Conservation (phyloP, 2,888 invertebrate species). For the Cosmopolites sordidus region DNA sequence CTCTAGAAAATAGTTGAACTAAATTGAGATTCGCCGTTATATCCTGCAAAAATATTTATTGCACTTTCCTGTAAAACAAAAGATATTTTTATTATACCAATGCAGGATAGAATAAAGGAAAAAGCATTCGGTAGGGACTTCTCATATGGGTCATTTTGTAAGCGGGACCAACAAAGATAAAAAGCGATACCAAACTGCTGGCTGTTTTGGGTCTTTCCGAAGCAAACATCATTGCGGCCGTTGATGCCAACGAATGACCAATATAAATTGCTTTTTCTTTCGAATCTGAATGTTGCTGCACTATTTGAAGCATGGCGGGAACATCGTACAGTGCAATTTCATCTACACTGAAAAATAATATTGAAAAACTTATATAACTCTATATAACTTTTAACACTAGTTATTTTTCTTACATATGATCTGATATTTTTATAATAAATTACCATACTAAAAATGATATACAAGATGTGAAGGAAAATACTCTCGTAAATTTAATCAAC, state of each 20-base stretch:
- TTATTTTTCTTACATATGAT: too few relatives aligned
- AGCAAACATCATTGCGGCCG: conserved; percentile 55
- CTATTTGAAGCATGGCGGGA: conserved; percentile 54
- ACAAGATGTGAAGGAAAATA: too few relatives aligned
- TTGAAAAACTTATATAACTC: too few relatives aligned
- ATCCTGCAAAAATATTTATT: conserved; percentile 28
- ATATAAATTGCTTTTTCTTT: conserved; percentile 49
- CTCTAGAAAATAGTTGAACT: conserved; percentile 36
- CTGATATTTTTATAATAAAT: too few relatives aligned
- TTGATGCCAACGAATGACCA: conserved; percentile 59
- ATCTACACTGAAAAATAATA: conserved; percentile 54
- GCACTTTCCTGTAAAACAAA: too few relatives aligned
- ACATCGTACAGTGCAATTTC: conserved; percentile 58
- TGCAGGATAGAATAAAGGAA: conserved; percentile 51
- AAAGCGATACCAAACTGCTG: conserved; percentile 49
- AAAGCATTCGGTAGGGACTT: conserved; percentile 61
- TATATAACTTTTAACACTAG: too few relatives aligned
- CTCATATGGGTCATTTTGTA: conserved; percentile 53
- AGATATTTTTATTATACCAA: neutral
- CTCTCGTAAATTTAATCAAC: too few relatives aligned
- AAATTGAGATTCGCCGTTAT: conserved; percentile 37
- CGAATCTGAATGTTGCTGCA: conserved; percentile 46
- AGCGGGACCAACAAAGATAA: conserved; percentile 54
- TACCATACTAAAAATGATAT: too few relatives aligned
- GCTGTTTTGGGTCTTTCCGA: conserved; percentile 55